A percentile compares a stretch with the other conserved stretches of the same genome.
phyloP scores from a whole-genome alignment of 2,797 vertebrate genomes.

The Acanthopagrus latus region DNA sequence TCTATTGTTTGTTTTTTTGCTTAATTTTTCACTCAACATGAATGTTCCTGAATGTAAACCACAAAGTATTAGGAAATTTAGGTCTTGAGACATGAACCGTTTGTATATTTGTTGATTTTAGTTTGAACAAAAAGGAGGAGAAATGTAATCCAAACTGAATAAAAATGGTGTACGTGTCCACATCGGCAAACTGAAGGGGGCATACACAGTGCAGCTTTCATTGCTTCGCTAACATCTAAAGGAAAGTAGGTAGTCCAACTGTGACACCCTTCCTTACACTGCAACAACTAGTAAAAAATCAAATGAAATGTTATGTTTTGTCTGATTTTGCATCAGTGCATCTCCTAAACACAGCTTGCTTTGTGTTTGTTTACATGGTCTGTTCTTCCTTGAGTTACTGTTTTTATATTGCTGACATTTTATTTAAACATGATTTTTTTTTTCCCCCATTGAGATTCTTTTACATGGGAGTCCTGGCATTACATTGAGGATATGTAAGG shows the following conservation, averaged over 20 bases:
- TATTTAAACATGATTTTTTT: too few species aligned
- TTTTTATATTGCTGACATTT: conserved; percentile 55
- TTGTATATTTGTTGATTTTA: conserved; percentile 76
- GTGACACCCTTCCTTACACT: conserved; percentile 12
- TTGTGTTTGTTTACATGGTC: conserved; percentile 53
- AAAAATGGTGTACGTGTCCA: conserved; percentile 48
- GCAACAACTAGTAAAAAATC: conserved; percentile 19
- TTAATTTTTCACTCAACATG: conserved; percentile 91
- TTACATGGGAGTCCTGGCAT: conserved; percentile 17
- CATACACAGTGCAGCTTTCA: conserved; percentile 32
- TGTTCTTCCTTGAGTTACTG: conserved; percentile 48
- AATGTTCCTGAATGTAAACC: conserved; percentile 98
- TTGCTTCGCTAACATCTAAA: conserved; percentile 32
- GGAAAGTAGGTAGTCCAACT: conserved; percentile 16
- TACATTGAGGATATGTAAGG: conserved; percentile 31
- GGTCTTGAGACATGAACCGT: conserved; percentile 67
- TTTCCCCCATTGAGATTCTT: too few species aligned
- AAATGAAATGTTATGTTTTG: conserved; percentile 26
- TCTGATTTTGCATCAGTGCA: conserved; percentile 88
- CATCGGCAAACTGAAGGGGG: conserved; percentile 21
- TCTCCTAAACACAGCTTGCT: conserved; percentile 77
- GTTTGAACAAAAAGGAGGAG: conserved; percentile 50
- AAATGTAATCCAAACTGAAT: conserved; percentile 46
- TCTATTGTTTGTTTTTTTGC: conserved; percentile 76
- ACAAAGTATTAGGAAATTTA: conserved; percentile 87